Base-by-base conservation (phyloP, 1,140 invertebrate genomes). In the Euwallacea fornicatus region DNA sequence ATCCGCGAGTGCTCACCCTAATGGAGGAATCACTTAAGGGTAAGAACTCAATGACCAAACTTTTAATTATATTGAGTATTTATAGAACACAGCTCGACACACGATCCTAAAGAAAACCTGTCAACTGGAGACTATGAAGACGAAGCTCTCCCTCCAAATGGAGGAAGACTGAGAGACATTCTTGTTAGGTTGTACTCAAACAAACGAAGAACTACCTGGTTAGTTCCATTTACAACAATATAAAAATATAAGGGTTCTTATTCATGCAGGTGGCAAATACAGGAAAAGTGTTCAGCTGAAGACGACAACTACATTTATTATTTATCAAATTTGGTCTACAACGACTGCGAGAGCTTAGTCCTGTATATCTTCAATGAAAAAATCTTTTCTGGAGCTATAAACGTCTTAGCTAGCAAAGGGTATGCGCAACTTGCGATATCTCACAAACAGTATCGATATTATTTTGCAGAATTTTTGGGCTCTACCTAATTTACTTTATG, bases 401-500 rank as follows among this genome's bases (percentile, higher is more conserved):
- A 62, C 13, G 43, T 33, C 11, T 0, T 69, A 0, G 62, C 67
- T 42, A 13, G 41, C 7, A 42, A 59, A 13, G 67, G 67, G 67
- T 69, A 53, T 41, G 16, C 21, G 9, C 21, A 6, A 6, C 16
- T 56, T n/a, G 7, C 21, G 21, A 33, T 33, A 33, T 33, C 21
- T 33, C 21, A 33, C 21, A 4, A 33, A 33, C 21, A 11, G 10
- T 11, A 50, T 50, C 13, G 6, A 50, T 50, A 50, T 50, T 50
- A 10, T 50, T 73, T 33, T 73, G 21, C 53, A 74, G 73, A 59
- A 71, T 74, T 21, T 21, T 74, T 10, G 73, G 68, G 10, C 41
- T 74, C 16, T 74, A 74, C 54, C 42, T 70, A 8, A 43, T 74
- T 50, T 74, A 74, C 50, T 74, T 74, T 54, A 61, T 74, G 43